Percentiles rank a stretch among this genome's conserved stretches.
Conservation (phyloP, 2,113 vertebrate genomes). For the Tetraodon nigroviridis region DNA sequence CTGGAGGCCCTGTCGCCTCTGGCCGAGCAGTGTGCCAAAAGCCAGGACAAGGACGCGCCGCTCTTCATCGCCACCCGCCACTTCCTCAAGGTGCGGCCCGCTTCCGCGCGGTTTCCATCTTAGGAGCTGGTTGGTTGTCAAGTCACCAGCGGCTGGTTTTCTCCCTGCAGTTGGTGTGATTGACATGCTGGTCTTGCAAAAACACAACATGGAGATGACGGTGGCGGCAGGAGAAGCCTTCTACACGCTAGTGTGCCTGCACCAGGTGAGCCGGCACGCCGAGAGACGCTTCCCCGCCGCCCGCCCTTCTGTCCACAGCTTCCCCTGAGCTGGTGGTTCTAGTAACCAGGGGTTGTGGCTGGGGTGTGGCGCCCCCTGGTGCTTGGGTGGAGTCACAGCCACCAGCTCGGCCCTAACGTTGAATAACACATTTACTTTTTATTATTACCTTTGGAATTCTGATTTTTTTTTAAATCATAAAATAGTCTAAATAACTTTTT, state of each 20-base stretch:
- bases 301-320: too few species aligned
- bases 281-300: too few species aligned
- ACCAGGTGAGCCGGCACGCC: too few species aligned
- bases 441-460: neutral
- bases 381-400: too few species aligned
- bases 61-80: conserved; percentile 93
- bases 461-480: neutral
- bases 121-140: neutral
- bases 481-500: too few species aligned
- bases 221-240: conserved; percentile 96
- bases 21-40: conserved; percentile 96
- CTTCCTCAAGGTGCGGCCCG: conserved; percentile 86
- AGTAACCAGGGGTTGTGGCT: too few species aligned
- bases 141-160: too few species aligned
- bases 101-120: neutral
- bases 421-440: neutral
- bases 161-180: conserved; percentile 88
- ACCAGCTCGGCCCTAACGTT: too few species aligned
- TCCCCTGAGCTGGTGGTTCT: too few species aligned
- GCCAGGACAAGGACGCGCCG: conserved; percentile 91
- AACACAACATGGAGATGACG: conserved; percentile 98
- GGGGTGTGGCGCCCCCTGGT: too few species aligned
- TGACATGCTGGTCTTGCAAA: conserved; percentile 98
- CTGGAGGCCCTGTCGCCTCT: conserved; percentile 92
- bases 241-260: conserved; percentile 94